Conservation (phyloP, 2,113 vertebrate species). For the Semnopithecus entellus region DNA sequence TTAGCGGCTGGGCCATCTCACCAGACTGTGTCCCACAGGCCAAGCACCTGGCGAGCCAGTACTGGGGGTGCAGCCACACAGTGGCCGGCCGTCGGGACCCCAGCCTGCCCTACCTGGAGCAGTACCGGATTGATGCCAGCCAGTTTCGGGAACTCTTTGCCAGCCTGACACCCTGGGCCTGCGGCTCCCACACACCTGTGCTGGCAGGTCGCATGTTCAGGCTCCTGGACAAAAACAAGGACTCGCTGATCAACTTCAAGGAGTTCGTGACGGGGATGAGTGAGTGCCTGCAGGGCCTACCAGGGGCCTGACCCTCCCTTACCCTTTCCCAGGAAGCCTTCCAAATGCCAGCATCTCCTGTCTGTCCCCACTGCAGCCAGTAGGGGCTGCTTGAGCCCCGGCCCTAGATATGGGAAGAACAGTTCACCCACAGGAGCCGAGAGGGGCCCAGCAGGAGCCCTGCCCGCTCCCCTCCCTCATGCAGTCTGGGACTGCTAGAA, state of each 20-base stretch:
- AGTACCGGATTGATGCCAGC: slow-evolving; percentile 93
- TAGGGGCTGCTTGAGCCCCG: not conserved
- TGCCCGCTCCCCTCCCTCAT: not conserved
- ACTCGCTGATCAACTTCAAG: slow-evolving; percentile 97
- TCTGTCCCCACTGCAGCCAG: not conserved
- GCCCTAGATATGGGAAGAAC: not conserved
- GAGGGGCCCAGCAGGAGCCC: rapidly evolving
- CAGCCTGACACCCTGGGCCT: slow-evolving; percentile 91
- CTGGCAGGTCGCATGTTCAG: slow-evolving; percentile 93
- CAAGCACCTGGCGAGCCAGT: slow-evolving; percentile 95
- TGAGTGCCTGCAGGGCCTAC: slow-evolving; percentile 74
- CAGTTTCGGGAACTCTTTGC: slow-evolving; percentile 93
- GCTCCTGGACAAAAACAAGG: slow-evolving; percentile 93
- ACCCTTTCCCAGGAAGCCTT: not conserved
- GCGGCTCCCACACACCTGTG: slow-evolving; percentile 88
- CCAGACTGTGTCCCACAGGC: slow-evolving; percentile 82
- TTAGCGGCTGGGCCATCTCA: not conserved
- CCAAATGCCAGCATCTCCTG: not conserved
- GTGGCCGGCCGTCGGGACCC: slow-evolving; percentile 91
- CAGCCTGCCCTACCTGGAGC: slow-evolving; percentile 96
- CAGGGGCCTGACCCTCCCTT: no score
- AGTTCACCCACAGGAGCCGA: not conserved
- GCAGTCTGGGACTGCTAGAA: not conserved
- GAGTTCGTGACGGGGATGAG: slow-evolving; percentile 97
- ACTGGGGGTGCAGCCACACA: slow-evolving; percentile 91